These are phyloP conservation scores for Urocitellus parryii DNA, from an alignment of 2,113 vertebrate species.

Conservation along the genomic window DNA sequence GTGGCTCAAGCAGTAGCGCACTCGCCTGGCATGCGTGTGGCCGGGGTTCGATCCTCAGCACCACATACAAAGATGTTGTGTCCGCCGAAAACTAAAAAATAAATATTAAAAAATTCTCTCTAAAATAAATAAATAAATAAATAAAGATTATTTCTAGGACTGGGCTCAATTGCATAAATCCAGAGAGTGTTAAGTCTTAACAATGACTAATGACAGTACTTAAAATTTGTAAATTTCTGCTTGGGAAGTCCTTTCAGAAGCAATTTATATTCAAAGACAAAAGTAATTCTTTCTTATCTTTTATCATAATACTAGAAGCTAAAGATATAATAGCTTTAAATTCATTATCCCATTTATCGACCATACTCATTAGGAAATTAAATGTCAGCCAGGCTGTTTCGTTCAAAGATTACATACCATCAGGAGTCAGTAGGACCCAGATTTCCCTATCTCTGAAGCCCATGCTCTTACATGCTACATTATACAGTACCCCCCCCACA, in stretches of 20 bases:
- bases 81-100: too few species aligned
- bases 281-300: constrained; percentile 46
- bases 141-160: constrained; percentile 12
- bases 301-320: background rate
- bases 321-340: background rate
- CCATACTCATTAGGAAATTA: background rate
- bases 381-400: background rate
- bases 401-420: background rate
- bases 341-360: background rate
- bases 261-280: constrained; percentile 40
- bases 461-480: background rate
- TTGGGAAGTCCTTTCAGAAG: constrained; percentile 6
- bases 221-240: background rate
- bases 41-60: too few species aligned
- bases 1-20: too few species aligned
- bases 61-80: too few species aligned
- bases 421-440: background rate
- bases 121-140: too few species aligned
- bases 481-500: background rate
- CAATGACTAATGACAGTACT: background rate
- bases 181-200: background rate
- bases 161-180: background rate
- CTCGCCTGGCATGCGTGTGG: too few species aligned
- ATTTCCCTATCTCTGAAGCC: background rate
- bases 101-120: too few species aligned